phyloP scores from a whole-genome alignment of 2,888 invertebrate genomes.

The Agrypnus murinus region DNA sequence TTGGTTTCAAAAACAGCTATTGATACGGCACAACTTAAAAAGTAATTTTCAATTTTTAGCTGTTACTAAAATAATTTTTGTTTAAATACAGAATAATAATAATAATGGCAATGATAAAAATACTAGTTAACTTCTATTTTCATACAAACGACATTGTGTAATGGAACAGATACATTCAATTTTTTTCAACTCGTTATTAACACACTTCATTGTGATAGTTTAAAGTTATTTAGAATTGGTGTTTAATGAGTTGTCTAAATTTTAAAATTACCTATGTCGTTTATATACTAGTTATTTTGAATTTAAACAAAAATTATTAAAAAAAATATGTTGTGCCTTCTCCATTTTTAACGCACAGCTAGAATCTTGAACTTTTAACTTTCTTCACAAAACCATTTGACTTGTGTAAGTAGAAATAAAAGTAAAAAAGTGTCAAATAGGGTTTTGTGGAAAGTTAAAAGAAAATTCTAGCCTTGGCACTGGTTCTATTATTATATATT shows the following conservation, averaged over 20 bases:
- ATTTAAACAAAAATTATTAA: constrained; percentile 59
- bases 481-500: constrained; percentile 54
- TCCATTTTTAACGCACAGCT: constrained; percentile 67
- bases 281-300: neutral
- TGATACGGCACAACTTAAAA: constrained; percentile 62
- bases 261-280: neutral
- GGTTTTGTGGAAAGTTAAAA: constrained; percentile 31
- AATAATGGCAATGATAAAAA: no score
- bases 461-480: constrained; percentile 56
- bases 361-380: constrained; percentile 32
- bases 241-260: constrained; percentile 46
- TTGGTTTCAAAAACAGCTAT: constrained; percentile 65
- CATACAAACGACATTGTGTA: constrained; percentile 14
- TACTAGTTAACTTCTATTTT: constrained; percentile 18
- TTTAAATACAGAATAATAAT: constrained; percentile 51
- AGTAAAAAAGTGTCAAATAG: neutral
- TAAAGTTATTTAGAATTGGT: no score
- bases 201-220: no score
- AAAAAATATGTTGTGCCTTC: constrained; percentile 68
- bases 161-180: no score
- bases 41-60: constrained; percentile 55
- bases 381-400: neutral
- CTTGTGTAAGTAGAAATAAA: neutral
- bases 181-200: no score
- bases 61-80: constrained; percentile 56